phyloP scores from a whole-genome alignment of 2,113 vertebrate species.

The Nothobranchius furzeri region DNA sequence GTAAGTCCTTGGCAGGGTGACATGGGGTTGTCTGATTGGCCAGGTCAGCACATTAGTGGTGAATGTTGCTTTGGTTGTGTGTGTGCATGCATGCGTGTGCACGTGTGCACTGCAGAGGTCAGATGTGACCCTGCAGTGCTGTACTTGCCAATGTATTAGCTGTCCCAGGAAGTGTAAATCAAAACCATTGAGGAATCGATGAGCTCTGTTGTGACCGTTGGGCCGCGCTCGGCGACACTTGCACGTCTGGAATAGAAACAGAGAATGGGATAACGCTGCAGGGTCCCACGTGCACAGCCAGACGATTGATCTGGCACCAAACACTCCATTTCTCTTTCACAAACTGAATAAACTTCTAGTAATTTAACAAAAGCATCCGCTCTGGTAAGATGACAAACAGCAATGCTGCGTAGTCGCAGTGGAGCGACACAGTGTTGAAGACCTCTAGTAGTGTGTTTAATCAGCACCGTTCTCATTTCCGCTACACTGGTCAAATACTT shows the following conservation, averaged over 20 bases:
- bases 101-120: conserved; percentile 10
- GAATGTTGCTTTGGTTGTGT: conserved; percentile 8
- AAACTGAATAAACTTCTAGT: conserved; percentile 3
- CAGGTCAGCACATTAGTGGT: conserved; percentile 33
- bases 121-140: conserved; percentile 29
- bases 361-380: background rate
- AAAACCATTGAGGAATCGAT: conserved; percentile 66
- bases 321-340: conserved; percentile 26
- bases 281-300: conserved; percentile 44
- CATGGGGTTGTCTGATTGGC: conserved; percentile 3
- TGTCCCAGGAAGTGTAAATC: conserved; percentile 61
- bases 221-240: conserved; percentile 38
- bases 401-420: too few species aligned
- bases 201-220: conserved; percentile 42
- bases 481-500: background rate
- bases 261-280: conserved; percentile 65
- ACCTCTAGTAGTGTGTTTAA: too few species aligned
- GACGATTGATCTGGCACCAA: conserved; percentile 52
- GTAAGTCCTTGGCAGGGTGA: conserved; percentile 14
- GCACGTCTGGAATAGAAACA: conserved; percentile 65
- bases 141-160: conserved; percentile 35
- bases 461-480: too few species aligned
- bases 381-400: background rate
- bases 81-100: background rate
- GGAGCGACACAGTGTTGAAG: too few species aligned